Conservation (phyloP, 2,797 vertebrate species). For the Setipinna tenuifilis region DNA sequence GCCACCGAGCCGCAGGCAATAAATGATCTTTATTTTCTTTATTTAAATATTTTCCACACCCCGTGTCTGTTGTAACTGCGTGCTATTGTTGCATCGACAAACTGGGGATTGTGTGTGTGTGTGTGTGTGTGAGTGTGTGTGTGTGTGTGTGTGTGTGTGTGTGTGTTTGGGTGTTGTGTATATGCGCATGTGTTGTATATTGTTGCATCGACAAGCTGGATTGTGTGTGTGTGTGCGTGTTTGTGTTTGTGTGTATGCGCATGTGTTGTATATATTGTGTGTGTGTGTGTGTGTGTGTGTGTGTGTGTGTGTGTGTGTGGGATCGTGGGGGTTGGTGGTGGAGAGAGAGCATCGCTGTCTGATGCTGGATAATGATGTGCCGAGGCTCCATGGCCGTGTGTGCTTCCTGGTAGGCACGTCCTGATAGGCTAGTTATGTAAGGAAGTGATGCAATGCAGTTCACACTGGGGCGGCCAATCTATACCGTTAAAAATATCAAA, state of each 20-base stretch:
- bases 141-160: slow-evolving; percentile 1
- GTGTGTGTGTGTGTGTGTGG: too few relatives aligned
- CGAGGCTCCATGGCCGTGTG: too few relatives aligned
- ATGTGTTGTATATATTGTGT: too few relatives aligned
- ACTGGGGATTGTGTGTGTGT: slow-evolving; percentile 48
- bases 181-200: too few relatives aligned
- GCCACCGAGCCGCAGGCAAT: slow-evolving; percentile 64
- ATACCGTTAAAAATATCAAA: slow-evolving; percentile 21
- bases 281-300: too few relatives aligned
- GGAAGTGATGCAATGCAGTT: neutral
- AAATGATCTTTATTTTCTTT: slow-evolving; percentile 75
- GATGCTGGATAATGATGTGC: too few relatives aligned
- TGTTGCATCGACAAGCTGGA: too few relatives aligned
- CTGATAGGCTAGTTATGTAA: neutral
- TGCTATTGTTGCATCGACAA: slow-evolving; percentile 41
- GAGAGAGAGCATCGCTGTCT: too few relatives aligned
- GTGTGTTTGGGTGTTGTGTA: slow-evolving; percentile 16
- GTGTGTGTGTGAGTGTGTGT: slow-evolving; percentile 6
- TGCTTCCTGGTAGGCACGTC: neutral
- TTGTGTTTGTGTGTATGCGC: too few relatives aligned
- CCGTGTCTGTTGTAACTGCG: slow-evolving; percentile 62
- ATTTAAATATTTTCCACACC: slow-evolving; percentile 69
- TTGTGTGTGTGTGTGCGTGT: too few relatives aligned
- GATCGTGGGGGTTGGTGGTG: too few relatives aligned
- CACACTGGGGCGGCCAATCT: neutral